Base-by-base conservation (phyloP, 1,140 invertebrate genomes). In the Archivesica marissinica region DNA sequence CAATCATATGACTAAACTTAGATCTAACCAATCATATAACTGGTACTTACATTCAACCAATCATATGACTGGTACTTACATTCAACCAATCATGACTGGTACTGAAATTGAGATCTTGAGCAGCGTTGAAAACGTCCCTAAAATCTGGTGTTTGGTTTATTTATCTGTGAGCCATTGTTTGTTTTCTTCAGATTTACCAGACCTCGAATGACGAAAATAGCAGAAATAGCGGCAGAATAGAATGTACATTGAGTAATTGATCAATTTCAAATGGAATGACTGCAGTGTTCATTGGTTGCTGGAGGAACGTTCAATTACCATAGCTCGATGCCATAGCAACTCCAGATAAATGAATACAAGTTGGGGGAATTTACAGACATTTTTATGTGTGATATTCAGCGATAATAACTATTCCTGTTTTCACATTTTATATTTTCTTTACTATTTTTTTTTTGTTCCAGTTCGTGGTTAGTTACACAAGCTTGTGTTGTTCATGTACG, bases 181-280 rank as follows among this genome's bases (percentile, higher is more conserved):
- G 23, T 70, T 47, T 44, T 23, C 50, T 72, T 13, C 41, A 72
- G 68, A 72, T 72, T 72, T 72, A 23, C 68, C 68, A 50, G 68
- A 72, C n/a, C n/a, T 72, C 30, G 68, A 72, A 50, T 72, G 68
- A 72, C 25, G 20, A 20, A 11, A 56, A 56, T 56, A 56, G 20
- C 28, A 44, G 25, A 20, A 4, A 11, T n/a, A 1, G 2, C 15
- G 41, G 39, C 47, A 41, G 25, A 38, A 44, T 28, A 38, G 28
- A 39, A 70, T 3, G 23, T 44, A 70, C 11, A 33, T 47, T 7
- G 68, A 72, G 44, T 72, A 28, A 72, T 17, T 30, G 68, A 30
- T 47, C 25, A 47, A 72, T 41, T 25, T 9, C 20, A 20, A 47
- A 41, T 7, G 2, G 13, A 30, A 52, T 72, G 25, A 28, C 30